Conservation (phyloP, 2,888 invertebrate species). For the Meghimatium bilineatum region DNA sequence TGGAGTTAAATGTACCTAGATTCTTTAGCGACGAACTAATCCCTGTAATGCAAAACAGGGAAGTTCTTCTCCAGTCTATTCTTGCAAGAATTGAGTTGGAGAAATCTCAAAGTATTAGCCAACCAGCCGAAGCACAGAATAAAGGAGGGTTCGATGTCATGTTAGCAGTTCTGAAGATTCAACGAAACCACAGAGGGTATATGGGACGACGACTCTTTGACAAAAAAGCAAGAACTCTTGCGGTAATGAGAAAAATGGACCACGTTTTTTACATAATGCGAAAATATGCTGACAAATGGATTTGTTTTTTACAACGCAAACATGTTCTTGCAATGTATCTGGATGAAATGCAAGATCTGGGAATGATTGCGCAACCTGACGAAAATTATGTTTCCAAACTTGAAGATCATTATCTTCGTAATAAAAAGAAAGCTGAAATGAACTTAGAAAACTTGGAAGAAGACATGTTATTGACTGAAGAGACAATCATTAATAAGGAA, state of each 20-base stretch:
- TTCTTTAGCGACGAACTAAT: slow-evolving; percentile 21
- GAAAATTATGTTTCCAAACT: not conserved
- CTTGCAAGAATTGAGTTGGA: not conserved
- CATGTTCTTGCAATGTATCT: not conserved
- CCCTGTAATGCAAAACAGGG: not conserved
- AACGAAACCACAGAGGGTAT: slow-evolving; percentile 38
- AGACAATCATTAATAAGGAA: not conserved
- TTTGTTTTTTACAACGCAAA: not conserved
- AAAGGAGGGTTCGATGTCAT: not conserved
- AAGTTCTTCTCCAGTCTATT: slow-evolving; percentile 24
- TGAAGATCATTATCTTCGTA: slow-evolving; percentile 7
- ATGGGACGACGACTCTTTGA: not conserved
- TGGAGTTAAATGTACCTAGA: slow-evolving; percentile 18
- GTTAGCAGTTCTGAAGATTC: slow-evolving; percentile 25
- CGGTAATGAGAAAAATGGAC: not conserved
- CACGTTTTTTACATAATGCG: not conserved
- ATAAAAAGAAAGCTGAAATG: slow-evolving; percentile 7
- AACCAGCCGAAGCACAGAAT: not conserved
- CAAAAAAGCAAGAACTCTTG: not conserved
- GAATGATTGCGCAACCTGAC: slow-evolving; percentile 12
- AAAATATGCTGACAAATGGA: not conserved
- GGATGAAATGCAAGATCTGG: slow-evolving; percentile 28
- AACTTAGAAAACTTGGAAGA: not conserved
- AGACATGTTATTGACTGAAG: slow-evolving; percentile 9
- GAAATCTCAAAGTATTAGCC: not conserved